Evolutionary conservation across 1,140 invertebrate species (phyloP).

Genomic region (Pseudomyrmex dendroicus): DNA sequence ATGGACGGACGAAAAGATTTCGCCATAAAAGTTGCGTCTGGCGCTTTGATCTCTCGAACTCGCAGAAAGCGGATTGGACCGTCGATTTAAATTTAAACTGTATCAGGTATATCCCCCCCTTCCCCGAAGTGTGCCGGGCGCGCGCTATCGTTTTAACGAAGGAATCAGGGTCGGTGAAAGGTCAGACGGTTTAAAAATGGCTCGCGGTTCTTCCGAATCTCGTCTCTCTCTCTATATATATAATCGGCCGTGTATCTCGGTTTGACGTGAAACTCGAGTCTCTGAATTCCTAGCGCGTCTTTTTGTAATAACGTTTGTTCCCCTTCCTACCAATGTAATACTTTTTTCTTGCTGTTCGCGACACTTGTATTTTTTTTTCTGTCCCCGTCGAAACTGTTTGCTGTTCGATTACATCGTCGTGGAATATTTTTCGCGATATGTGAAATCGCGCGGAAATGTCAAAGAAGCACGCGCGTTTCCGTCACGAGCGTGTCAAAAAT

Average conservation of each 20-base stretch:
- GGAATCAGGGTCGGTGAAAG: slow-evolving; percentile 39
- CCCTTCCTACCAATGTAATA: neutral
- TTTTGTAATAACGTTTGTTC: neutral
- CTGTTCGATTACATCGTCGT: no score
- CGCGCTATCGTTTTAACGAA: slow-evolving; percentile 53
- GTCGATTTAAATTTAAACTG: slow-evolving; percentile 55
- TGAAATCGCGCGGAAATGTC: neutral
- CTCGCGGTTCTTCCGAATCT: slow-evolving; percentile 50
- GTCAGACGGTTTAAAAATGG: slow-evolving; percentile 50
- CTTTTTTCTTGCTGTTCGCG: neutral
- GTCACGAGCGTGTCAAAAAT: no score
- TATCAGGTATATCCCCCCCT: slow-evolving; percentile 19
- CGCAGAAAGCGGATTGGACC: slow-evolving; percentile 46
- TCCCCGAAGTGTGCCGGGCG: neutral
- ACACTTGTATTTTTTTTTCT: neutral
- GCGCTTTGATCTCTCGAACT: slow-evolving; percentile 58
- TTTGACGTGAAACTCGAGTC: slow-evolving; percentile 6
- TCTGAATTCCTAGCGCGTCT: slow-evolving; percentile 19
- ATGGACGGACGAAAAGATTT: slow-evolving; percentile 5
- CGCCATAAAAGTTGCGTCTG: slow-evolving; percentile 24
- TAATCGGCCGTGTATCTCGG: neutral
- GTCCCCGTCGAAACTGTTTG: no score
- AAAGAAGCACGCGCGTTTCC: neutral
- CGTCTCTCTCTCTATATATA: slow-evolving; percentile 18
- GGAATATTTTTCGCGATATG: neutral